A percentile compares a stretch with the other conserved stretches of the same genome.
These are phyloP conservation scores for Coecobrya sp. DNA, from an alignment of 2,888 invertebrate species.

Conservation along the genomic window DNA sequence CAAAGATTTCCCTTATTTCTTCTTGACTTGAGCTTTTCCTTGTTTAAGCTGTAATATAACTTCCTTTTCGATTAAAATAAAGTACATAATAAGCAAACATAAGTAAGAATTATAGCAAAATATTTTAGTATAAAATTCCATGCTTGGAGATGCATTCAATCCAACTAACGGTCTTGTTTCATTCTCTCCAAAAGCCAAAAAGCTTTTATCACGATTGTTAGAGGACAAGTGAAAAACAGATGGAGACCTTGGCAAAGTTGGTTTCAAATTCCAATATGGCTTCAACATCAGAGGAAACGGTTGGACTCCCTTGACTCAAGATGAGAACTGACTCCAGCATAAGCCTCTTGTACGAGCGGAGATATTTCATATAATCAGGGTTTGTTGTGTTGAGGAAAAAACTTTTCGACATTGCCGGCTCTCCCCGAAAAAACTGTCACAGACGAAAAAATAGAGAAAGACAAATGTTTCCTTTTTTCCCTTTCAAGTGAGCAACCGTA, in stretches of 20 bases:
- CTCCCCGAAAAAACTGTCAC: constrained; percentile 88
- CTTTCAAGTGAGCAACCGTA: neutral
- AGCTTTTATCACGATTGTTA: constrained; percentile 22
- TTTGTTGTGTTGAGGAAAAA: constrained; percentile 88
- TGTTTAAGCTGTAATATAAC: too few species aligned
- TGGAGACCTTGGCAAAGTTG: constrained; percentile 88
- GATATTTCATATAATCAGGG: constrained; percentile 87
- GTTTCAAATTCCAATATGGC: constrained; percentile 88
- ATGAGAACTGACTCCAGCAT: constrained; percentile 88
- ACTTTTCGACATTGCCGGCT: constrained; percentile 88
- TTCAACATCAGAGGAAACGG: constrained; percentile 87
- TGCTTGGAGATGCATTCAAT: neutral
- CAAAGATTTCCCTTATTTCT: too few species aligned
- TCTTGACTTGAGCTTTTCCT: too few species aligned
- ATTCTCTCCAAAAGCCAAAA: too few species aligned
- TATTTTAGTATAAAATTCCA: neutral
- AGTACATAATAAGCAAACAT: neutral
- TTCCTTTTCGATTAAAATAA: neutral
- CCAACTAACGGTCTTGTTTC: neutral
- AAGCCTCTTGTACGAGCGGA: constrained; percentile 88
- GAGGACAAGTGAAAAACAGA: constrained; percentile 16
- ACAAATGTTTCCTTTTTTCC: constrained; percentile 68
- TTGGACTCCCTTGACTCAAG: constrained; percentile 87
- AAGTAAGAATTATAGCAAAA: neutral
- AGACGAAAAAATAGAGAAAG: constrained; percentile 77